Base-by-base conservation (phyloP, 2,113 vertebrate genomes). In the Callipepla squamata region DNA sequence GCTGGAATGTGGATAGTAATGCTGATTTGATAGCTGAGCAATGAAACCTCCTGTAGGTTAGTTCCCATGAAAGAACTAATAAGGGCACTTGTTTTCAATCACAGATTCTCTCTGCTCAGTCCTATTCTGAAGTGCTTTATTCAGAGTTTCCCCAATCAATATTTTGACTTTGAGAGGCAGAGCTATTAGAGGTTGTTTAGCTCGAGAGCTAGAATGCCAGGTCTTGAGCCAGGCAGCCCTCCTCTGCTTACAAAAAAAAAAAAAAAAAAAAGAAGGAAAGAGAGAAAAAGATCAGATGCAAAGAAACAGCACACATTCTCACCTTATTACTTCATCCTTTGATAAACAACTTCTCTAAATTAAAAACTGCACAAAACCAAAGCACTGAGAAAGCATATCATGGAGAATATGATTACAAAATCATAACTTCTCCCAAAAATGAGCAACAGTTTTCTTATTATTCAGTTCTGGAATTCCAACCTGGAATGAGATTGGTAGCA, bases 61-160 rank as follows among this genome's bases (percentile, higher is more conserved):
- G 82, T 75, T 95, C 76, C 93, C 83, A 84, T 85, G 89, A 93
- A 96, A 93, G 75, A 93, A 94, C 87, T 94, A 96, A 92, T 91
- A 95, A 96, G 59, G 80, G 90, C 72, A 89, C 89, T 96, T 95
- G 94, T 95, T 96, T 95, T 94, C 96, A 96, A 93, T 95, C 96
- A 95, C 75, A 89, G 75, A 95, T 85, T 91, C 81, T 91, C 81
- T 96, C 85, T 83, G 69, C 72, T 92, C 91, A 89, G 80, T 85
- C 82, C 87, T 94, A 32, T 87, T 91, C 72, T 91, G 91, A 96
- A 96, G 92, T 75, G 91, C 55, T 94, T 91, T 89, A 93, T 96
- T 96, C 91, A 95, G 91, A 93, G 72, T 96, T 95, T 91, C 75
- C 81, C 51, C 91, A 96, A 92, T 96, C 95, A 96, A 96, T 96